Conservation (phyloP, 2,113 vertebrate species). For the Panthera tigris region DNA sequence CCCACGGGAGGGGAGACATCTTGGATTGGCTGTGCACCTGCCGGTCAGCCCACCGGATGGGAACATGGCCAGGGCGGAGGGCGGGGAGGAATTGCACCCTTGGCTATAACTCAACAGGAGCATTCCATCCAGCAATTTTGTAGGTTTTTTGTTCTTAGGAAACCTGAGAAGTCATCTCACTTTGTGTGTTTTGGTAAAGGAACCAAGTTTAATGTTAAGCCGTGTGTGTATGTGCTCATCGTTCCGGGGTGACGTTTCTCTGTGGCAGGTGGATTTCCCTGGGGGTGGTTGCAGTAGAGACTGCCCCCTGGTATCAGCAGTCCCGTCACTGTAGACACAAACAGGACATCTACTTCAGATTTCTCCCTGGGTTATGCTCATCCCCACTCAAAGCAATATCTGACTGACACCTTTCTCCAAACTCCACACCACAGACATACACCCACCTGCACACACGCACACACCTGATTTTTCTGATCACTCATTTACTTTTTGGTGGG, state of each 20-base stretch:
- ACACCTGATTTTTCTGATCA: background rate
- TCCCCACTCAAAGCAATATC: fast-evolving
- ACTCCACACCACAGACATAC: background rate
- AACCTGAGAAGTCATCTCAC: too few relatives aligned
- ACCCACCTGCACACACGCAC: background rate
- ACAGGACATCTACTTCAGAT: fast-evolving
- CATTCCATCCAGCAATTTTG: fast-evolving
- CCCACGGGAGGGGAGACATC: fast-evolving
- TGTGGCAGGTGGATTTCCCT: fast-evolving
- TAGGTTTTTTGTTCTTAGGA: background rate
- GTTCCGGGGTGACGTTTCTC: fast-evolving
- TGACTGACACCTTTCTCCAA: background rate
- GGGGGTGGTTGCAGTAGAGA: fast-evolving
- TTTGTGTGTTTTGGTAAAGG: background rate
- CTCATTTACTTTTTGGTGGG: fast-evolving
- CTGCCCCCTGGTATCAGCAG: fast-evolving
- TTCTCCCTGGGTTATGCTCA: fast-evolving
- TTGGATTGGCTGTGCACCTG: fast-evolving
- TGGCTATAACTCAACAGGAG: fast-evolving
- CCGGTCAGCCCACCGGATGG: fast-evolving
- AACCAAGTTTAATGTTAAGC: background rate
- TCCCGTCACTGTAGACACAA: fast-evolving
- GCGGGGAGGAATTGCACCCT: fast-evolving
- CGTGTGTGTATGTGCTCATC: fast-evolving
- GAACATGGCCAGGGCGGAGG: fast-evolving